Base-by-base conservation (phyloP, 2,888 invertebrate genomes). In the Mythimna loreyi region DNA sequence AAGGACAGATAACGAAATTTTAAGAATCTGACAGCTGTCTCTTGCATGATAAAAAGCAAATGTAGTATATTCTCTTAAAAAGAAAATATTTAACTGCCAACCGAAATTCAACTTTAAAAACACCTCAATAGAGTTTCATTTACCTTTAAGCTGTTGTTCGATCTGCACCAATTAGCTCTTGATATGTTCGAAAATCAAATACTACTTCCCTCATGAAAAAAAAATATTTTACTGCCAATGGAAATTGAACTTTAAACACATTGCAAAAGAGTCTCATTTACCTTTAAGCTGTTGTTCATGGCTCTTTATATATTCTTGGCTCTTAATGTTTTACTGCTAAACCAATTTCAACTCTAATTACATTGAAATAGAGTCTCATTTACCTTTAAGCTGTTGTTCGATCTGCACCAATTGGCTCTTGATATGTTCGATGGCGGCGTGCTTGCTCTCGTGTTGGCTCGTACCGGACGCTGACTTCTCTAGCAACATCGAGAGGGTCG, bases 401-500 rank as follows among this genome's bases (percentile, higher is more conserved):
- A 96, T 93, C 70, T 96, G 95, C 3, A 94, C 94, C 7, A 96
- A 80, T 53, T 96, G 94, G 33, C 91, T 95, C 86, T 96, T 96
- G 73, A 96, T 96, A 49, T 95, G 95, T 49, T 96, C 96, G 5
- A 96, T 95, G 49, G 95, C 95, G 0, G 94, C 94, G 63, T 93
- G 90, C 63, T 94, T 93, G 77, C 89, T 92, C 75, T 93, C 93
- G 45, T 92, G 92, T 7, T 92, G 91, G 0, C 82, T 80, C 8
- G 84, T 80, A 3, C 72, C 78, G 4, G 76, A 75, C 0, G 80
- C 86, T 3, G 68, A 92, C 91, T 68, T 96, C 94, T 97, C 98
- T 9, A 98, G 91, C 13, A 98, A 91, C 96, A 97, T 97, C 0
- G 98, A 98, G 0, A 98, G 91, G 0, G 98, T 98, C 0, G 98